These are phyloP conservation scores for Calephelis virginiensis DNA, from an alignment of 1,140 invertebrate genomes.

Conservation along the genomic window DNA sequence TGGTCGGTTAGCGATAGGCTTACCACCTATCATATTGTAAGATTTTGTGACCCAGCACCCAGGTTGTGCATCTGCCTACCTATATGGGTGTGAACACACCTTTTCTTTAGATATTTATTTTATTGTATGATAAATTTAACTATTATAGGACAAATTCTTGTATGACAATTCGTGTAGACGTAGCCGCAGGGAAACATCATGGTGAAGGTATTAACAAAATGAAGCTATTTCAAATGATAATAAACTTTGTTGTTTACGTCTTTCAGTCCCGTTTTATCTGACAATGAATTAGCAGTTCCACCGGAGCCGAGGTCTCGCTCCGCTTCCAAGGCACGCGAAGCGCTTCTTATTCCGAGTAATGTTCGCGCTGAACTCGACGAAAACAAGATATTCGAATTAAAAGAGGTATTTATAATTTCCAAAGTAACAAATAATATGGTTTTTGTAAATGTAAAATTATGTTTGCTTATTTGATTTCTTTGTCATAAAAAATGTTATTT, in stretches of 20 bases:
- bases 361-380: slow-evolving; percentile 78
- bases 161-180: too few species aligned
- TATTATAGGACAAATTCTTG: too few species aligned
- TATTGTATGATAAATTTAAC: too few species aligned
- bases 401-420: slow-evolving; percentile 64
- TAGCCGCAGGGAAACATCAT: not conserved
- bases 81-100: too few species aligned
- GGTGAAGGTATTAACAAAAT: too few species aligned
- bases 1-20: too few species aligned
- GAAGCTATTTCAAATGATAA: not conserved
- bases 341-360: slow-evolving; percentile 58
- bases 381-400: slow-evolving; percentile 78
- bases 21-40: too few species aligned
- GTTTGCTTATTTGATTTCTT: too few species aligned
- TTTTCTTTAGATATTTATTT: too few species aligned
- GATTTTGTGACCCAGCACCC: too few species aligned
- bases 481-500: too few species aligned
- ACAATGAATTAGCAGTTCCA: slow-evolving; percentile 41
- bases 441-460: not conserved
- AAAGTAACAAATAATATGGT: not conserved
- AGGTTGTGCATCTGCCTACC: too few species aligned
- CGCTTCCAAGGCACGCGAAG: slow-evolving; percentile 55
- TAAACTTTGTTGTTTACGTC: not conserved
- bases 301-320: slow-evolving; percentile 45
- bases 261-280: slow-evolving; percentile 33